Base-by-base conservation (phyloP, 2,888 invertebrate species). In the Crematogaster levior region DNA sequence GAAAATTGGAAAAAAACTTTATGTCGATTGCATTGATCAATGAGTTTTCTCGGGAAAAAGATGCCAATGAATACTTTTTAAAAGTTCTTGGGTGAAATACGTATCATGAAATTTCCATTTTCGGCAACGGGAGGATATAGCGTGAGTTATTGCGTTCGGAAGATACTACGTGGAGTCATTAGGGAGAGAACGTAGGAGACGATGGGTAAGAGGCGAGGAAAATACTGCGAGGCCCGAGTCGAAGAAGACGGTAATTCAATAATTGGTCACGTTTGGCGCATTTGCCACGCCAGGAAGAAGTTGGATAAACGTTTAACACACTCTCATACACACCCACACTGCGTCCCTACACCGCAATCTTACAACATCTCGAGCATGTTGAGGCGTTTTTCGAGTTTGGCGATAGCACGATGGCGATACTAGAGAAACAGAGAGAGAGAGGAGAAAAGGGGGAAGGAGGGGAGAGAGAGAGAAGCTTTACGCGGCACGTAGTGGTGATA, bases 251-350 rank as follows among this genome's bases (percentile, higher is more conserved):
- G 68, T 21, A 68, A 48, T 56, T 77, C 73, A 34, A 77, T 84
- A 85, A 87, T 87, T 88, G 88, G 81, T 84, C 84, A 84, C 82
- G 82, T 85, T 88, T 60, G 53, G 51, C n/a, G 65, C 27, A 34
- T 74, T 87, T 58, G 58, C 56, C 40, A 40, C 18, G 58, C 15
- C 48, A 37, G 27, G 51, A 60, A 80, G 81, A 61, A 87, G 83
- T 83, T 83, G 75, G 85, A 65, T 79, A 83, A 86, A 77, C 63
- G 82, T 46, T 79, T 74, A n/a, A 70, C 58, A 30, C 70, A 66
- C 40, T 7, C 9, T 18, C 3, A 37, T 24, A 24, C 30, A 27
- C 7, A 15, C 21, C 4, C 7, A 34, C n/a, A n/a, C 4, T n/a
- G 7, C 4, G 1, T n/a, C 51, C n/a, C 15, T 27, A 30, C n/a